Conservation (phyloP, 2,888 invertebrate genomes). For the Drosophila kanekoi region DNA sequence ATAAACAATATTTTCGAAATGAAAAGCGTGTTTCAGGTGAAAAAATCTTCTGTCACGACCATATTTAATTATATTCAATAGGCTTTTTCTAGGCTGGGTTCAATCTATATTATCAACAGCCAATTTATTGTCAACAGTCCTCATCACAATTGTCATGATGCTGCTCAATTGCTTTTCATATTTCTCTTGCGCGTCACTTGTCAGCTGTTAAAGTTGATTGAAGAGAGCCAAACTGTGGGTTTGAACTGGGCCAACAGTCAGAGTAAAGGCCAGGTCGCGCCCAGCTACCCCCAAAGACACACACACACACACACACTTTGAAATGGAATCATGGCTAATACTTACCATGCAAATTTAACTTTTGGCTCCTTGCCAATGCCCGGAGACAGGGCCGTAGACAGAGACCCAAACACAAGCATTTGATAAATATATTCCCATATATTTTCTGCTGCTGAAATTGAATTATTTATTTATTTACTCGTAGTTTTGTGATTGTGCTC, state of each 20-base stretch:
- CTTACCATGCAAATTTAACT: conserved; percentile 39
- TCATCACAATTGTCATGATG: conserved; percentile 27
- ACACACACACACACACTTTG: background rate
- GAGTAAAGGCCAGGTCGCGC: too few species aligned
- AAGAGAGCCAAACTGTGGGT: conserved; percentile 2
- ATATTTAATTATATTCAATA: too few species aligned
- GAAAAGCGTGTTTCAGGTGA: too few species aligned
- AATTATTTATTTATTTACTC: conserved; percentile 49
- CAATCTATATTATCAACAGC: background rate
- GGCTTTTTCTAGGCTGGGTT: too few species aligned
- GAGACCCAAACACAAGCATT: conserved; percentile 8
- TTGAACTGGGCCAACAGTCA: conserved; percentile 3
- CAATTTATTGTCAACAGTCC: conserved; percentile 15
- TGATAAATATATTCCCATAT: conserved; percentile 31
- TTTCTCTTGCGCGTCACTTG: conserved; percentile 42
- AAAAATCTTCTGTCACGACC: too few species aligned
- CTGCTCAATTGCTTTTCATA: conserved; percentile 39
- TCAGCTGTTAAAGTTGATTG: conserved; percentile 13
- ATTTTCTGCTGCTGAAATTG: conserved; percentile 25
- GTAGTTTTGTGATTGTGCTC: conserved; percentile 39
- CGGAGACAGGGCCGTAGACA: background rate
- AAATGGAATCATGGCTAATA: conserved; percentile 21
- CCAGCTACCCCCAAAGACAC: too few species aligned
- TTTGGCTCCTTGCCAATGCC: conserved; percentile 47
- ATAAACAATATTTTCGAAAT: too few species aligned